Percentiles rank a stretch among this genome's conserved stretches.
Conservation (phyloP, 2,113 vertebrate genomes). For the Bufo gargarizans region DNA sequence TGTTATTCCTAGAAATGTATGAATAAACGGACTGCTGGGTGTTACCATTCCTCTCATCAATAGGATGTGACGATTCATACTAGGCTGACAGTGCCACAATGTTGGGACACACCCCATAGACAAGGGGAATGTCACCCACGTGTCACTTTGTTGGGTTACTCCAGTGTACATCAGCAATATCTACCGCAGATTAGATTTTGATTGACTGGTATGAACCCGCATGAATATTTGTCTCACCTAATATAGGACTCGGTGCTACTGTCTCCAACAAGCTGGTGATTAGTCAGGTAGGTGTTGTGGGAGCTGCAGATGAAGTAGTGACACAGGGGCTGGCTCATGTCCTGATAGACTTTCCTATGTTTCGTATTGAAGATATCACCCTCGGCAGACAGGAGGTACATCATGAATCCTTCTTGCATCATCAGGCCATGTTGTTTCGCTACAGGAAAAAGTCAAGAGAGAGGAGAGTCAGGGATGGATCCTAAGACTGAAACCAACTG, state of each 20-base stretch:
- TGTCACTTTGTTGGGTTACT: too few species aligned
- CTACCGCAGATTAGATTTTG: too few species aligned
- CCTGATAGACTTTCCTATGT: constrained; percentile 82
- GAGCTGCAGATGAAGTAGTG: constrained; percentile 97
- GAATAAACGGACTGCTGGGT: too few species aligned
- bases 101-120: too few species aligned
- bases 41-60: too few species aligned
- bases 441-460: constrained; percentile 59
- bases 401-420: constrained; percentile 93
- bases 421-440: constrained; percentile 87
- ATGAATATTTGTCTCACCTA: constrained; percentile 71
- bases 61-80: too few species aligned
- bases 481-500: too few species aligned
- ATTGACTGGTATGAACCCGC: background rate
- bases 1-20: too few species aligned
- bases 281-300: constrained; percentile 95
- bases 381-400: constrained; percentile 89
- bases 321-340: constrained; percentile 87
- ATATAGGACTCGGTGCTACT: constrained; percentile 96
- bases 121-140: too few species aligned
- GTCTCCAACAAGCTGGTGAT: constrained; percentile 86
- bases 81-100: too few species aligned
- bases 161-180: too few species aligned
- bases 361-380: constrained; percentile 83
- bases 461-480: background rate